A percentile compares a stretch with the other conserved stretches of the same genome.
phyloP scores from a whole-genome alignment of 2,888 invertebrate genomes.

The Agrotis exclamationis region DNA sequence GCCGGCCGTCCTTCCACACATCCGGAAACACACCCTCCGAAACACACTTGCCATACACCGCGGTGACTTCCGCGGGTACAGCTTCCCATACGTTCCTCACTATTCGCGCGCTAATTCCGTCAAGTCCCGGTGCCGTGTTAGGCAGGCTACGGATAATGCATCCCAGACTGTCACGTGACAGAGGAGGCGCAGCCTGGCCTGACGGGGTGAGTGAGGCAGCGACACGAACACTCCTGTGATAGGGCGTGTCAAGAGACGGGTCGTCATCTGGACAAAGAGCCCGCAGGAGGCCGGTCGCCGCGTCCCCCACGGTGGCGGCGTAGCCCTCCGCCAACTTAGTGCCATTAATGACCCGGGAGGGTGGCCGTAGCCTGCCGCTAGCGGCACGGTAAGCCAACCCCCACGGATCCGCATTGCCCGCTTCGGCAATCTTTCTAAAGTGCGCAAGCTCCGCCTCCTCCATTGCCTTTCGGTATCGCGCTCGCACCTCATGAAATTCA shows the following conservation, averaged over 20 bases:
- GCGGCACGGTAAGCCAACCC: conserved; percentile 60
- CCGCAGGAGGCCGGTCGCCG: conserved; percentile 27
- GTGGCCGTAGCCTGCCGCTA: conserved; percentile 48
- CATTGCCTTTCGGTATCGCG: too few species aligned
- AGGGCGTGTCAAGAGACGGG: conserved; percentile 38
- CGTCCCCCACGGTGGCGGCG: conserved; percentile 43
- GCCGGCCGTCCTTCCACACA: conserved; percentile 60
- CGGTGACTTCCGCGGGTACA: conserved; percentile 11
- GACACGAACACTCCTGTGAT: conserved; percentile 56
- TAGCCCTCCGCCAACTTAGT: conserved; percentile 28
- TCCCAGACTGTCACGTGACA: conserved; percentile 11
- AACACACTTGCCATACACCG: conserved; percentile 20
- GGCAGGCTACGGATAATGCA: conserved; percentile 54
- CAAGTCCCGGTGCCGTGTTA: conserved; percentile 49
- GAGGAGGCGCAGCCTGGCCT: conserved; percentile 41
- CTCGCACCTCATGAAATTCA: too few species aligned
- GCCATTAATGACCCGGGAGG: conserved; percentile 58
- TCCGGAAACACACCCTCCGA: conserved; percentile 58
- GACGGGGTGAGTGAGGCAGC: conserved; percentile 51
- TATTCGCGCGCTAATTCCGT: conserved; percentile 21
- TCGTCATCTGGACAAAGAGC: conserved; percentile 66
- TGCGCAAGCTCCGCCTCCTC: conserved; percentile 9
- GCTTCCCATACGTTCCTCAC: conserved; percentile 4
- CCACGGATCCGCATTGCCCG: conserved; percentile 43
- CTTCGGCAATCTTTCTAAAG: not conserved